Conservation (phyloP, 2,113 vertebrate genomes). For the Labeo catla region DNA sequence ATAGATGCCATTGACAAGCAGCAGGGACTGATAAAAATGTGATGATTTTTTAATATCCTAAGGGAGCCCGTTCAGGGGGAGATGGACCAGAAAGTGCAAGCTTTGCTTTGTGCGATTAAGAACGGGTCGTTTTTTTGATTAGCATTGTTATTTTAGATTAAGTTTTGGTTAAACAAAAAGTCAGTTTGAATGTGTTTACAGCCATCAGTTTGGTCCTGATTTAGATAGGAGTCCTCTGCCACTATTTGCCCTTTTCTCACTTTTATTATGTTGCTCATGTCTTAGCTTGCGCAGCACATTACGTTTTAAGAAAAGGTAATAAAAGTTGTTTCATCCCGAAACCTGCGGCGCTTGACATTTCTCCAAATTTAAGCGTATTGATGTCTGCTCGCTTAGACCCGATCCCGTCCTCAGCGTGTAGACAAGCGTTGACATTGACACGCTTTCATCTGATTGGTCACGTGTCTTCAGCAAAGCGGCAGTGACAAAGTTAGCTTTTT, state of each 20-base stretch:
- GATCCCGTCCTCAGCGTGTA: conserved; percentile 73
- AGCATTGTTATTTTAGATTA: conserved; percentile 27
- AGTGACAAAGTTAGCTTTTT: conserved; percentile 67
- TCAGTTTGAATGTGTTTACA: conserved; percentile 20
- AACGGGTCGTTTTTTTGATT: conserved; percentile 21
- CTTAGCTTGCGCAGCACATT: conserved; percentile 55
- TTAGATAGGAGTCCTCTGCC: conserved; percentile 1
- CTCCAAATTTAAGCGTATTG: conserved; percentile 70
- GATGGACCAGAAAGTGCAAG: conserved; percentile 20
- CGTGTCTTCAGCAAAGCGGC: conserved; percentile 70
- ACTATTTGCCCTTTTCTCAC: conserved; percentile 10
- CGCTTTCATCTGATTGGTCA: conserved; percentile 76
- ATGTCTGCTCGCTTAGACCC: conserved; percentile 66
- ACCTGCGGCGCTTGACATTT: conserved; percentile 71
- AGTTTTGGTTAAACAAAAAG: conserved; percentile 25
- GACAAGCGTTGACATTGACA: conserved; percentile 70
- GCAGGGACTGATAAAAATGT: conserved; percentile 69
- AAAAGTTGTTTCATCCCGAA: conserved; percentile 69
- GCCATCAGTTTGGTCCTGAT: not conserved
- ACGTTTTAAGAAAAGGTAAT: conserved; percentile 75
- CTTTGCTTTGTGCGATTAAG: conserved; percentile 32
- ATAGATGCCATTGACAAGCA: conserved; percentile 76
- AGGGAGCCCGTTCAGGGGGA: conserved; percentile 35
- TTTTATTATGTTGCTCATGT: conserved; percentile 38
- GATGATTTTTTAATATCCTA: conserved; percentile 53